Base-by-base conservation (phyloP, 2,797 vertebrate genomes). In the Graptemys geographica region DNA sequence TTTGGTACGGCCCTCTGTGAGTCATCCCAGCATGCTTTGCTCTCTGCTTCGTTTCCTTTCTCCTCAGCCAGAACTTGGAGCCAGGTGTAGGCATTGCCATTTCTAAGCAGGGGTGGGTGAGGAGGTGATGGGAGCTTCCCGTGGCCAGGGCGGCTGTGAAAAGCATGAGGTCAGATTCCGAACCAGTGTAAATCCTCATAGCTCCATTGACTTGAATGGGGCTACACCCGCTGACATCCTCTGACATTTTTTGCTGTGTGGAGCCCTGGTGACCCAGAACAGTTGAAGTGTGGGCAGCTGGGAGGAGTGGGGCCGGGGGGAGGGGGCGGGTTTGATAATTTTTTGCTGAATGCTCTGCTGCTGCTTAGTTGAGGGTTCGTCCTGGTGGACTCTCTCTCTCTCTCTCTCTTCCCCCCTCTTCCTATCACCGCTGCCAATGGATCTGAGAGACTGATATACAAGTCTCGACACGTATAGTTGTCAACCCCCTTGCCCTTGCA, bases 1-100 rank as follows among this genome's bases (percentile, higher is more conserved):
- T 99, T 99, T 99, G 99, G 99, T 99, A 99, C 96, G 99, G 99
- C 98, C 99, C 99, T 99, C 99, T 99, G 99, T 99, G 99, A 99
- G 99, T 99, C 98, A 98, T 98, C 98, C 98, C 97, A 97, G 98
- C 98, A 98, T 98, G 99, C 99, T 99, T 99, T 99, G 99, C 99
- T 99, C 99, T 98, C 99, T 99, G 99, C 99, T 99, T 99, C 98
- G 97, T 98, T 98, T 98, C 98, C 98, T 98, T 98, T 97, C 96
- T 92, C 62, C 89, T 96, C 3, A 90, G 95, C 86, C 96, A 2
- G 91, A 86, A 94, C 96, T 94, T 91, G 16, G 80, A 96, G 91
- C 95, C 55, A 84, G 90, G 79, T 0, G 16, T 31, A 23, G 41
- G 5, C 31, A 23, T 27, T 52, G 37, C 49, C 11, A 18, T 25